Base-by-base conservation (phyloP, 1,140 invertebrate species). In the Penaeus vannamei region DNA sequence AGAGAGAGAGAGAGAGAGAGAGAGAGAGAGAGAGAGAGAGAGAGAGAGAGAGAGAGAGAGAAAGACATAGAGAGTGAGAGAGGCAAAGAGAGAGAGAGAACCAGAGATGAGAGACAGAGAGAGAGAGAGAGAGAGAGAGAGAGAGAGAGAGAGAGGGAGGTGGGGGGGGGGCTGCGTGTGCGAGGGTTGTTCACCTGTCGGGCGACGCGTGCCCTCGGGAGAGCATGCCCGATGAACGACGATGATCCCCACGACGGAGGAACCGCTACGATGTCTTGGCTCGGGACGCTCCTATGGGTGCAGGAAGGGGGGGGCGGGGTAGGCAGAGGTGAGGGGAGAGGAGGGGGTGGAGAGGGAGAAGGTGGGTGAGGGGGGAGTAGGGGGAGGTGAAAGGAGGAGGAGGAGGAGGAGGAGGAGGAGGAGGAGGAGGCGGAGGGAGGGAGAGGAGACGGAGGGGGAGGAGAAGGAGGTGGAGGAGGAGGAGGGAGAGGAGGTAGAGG, bases 1-100 rank as follows among this genome's bases (percentile, higher is more conserved):
- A 26, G 26, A 77, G 8, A 26, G 72, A 66, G 64, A 66, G 64
- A 66, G 64, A 66, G 64, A 66, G 64, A 2, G n/a, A 76, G 72
- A 76, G 72, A 77, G 72, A 26, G 26, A 77, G 8, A 26, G 72
- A 66, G 64, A 66, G 64, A 66, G 64, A 66, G 64, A 66, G 64
- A 64, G n/a, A 76, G 72, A 76, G 72, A 77, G 72, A 26, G 26
- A 77, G 8, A 26, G 72, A 66, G 64, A 66, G 64, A 66, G 64
- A 66, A 7, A 66, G 64, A 26, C 29, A 36, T n/a, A n/a, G n/a
- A n/a, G n/a, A n/a, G n/a, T n/a, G n/a, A n/a, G n/a, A n/a, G n/a
- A n/a, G n/a, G n/a, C n/a, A n/a, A n/a, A n/a, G n/a, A n/a, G n/a
- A n/a, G n/a, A 76, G 72, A 76, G 72, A 77, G 72, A 26, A 17